A percentile compares a stretch with the other conserved stretches of the same genome.
phyloP scores from a whole-genome alignment of 2,113 vertebrate species.

The Brachypodius melanocephalos region DNA sequence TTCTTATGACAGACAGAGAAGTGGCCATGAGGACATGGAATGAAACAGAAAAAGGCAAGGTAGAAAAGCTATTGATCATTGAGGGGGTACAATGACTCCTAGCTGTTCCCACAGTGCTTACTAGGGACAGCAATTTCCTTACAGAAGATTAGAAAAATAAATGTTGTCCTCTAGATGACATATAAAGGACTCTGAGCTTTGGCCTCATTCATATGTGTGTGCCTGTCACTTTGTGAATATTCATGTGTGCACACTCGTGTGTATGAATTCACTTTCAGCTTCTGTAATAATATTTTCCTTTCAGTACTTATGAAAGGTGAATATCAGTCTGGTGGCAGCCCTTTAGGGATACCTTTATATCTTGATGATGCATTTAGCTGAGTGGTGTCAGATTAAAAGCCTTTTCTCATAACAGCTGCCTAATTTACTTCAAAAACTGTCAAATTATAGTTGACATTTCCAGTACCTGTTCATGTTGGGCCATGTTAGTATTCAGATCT shows the following conservation, averaged over 20 bases:
- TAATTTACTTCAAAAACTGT: neutral
- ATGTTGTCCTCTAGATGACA: neutral
- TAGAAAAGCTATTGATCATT: neutral
- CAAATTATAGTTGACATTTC: neutral
- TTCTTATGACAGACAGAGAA: neutral
- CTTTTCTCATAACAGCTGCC: neutral
- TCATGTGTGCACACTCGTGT: neutral
- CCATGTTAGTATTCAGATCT: neutral
- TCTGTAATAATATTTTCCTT: neutral
- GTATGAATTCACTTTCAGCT: neutral
- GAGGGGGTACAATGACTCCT: neutral
- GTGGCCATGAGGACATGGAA: neutral
- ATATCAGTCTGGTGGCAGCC: neutral
- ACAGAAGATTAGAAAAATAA: neutral
- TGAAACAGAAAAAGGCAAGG: neutral
- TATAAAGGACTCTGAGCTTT: neutral
- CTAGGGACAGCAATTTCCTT: neutral
- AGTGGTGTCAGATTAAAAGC: neutral
- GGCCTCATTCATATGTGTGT: neutral
- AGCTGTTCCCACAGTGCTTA: neutral
- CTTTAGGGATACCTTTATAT: neutral
- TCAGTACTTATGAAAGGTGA: neutral
- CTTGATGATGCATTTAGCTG: neutral
- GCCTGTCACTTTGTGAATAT: neutral
- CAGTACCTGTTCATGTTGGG: neutral